phyloP scores from a whole-genome alignment of 2,113 vertebrate species.

The Syrrhaptes paradoxus region DNA sequence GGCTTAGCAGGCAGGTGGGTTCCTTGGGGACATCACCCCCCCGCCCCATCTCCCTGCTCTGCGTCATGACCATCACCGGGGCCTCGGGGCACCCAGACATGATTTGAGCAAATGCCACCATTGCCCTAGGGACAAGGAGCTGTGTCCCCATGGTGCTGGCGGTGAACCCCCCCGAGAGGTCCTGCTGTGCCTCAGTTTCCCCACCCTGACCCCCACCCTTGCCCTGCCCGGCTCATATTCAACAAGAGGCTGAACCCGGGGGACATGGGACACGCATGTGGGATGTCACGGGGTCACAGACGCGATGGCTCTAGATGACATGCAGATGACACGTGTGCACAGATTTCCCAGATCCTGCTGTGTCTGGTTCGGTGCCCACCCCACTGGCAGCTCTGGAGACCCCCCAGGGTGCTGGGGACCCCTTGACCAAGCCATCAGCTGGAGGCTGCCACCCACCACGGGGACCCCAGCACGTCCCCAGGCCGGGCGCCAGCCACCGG shows the following conservation, averaged over 20 bases:
- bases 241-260: fast-evolving
- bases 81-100: neutral
- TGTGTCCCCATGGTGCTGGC: neutral
- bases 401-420: neutral
- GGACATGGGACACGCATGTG: fast-evolving
- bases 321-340: neutral
- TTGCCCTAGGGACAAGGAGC: neutral
- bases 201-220: neutral
- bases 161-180: neutral
- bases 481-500: neutral
- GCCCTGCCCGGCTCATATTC: neutral
- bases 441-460: neutral
- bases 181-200: neutral
- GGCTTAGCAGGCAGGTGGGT: neutral
- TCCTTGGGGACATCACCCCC: neutral
- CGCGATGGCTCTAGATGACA: neutral
- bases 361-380: neutral
- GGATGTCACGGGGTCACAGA: neutral
- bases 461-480: neutral
- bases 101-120: neutral
- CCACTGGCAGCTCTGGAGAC: fast-evolving
- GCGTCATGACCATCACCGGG: neutral
- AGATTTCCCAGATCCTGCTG: neutral
- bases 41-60: neutral
- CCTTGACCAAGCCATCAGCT: fast-evolving